Evolutionary conservation across 2,113 vertebrate genomes (phyloP).

Genomic region (Leptobrachium ailaonicum): DNA sequence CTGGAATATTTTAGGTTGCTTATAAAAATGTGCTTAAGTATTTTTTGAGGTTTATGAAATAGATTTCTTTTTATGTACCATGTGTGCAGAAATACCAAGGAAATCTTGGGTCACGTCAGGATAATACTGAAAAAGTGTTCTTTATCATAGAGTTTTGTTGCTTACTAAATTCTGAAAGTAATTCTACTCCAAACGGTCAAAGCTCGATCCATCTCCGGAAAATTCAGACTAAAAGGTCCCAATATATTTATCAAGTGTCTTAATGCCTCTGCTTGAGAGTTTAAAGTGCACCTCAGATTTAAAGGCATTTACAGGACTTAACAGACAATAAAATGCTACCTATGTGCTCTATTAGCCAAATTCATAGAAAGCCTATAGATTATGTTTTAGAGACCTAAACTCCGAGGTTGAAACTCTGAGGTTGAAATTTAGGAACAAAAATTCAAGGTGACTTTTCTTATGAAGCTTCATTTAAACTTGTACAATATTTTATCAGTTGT

Average conservation of each 20-base stretch:
- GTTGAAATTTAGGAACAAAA: too few species aligned
- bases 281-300: too few species aligned
- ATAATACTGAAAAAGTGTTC: conserved; percentile 13
- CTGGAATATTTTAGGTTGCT: conserved; percentile 39
- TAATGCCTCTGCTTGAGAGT: too few species aligned
- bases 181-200: conserved; percentile 20
- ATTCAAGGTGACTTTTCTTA: too few species aligned
- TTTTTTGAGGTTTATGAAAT: conserved; percentile 44
- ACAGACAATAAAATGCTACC: too few species aligned
- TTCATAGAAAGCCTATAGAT: too few species aligned
- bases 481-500: too few species aligned
- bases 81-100: conserved; percentile 38
- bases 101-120: conserved; percentile 37
- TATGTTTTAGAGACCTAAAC: too few species aligned
- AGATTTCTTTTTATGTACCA: conserved; percentile 49
- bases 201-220: neutral
- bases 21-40: conserved; percentile 43
- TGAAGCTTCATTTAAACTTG: too few species aligned
- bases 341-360: too few species aligned
- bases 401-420: too few species aligned
- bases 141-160: conserved; percentile 33
- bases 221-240: neutral
- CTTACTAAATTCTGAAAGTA: conserved; percentile 10
- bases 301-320: too few species aligned
- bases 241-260: neutral